Evolutionary conservation across 2,888 invertebrate species (phyloP).

Genomic region (Pseudococcus longispinus): DNA sequence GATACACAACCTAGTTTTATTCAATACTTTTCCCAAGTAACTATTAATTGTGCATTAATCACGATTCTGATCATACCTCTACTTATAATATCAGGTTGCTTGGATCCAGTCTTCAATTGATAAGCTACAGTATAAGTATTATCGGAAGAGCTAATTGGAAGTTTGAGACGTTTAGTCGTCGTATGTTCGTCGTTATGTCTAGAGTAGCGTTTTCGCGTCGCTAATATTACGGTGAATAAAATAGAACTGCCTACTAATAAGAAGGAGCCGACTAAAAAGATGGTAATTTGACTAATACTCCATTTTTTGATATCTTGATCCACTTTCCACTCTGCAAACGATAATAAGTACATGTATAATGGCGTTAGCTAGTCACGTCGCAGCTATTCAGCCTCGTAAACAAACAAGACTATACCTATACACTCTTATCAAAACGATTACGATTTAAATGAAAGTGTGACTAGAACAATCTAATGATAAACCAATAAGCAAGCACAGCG

Average conservation of each 20-base stretch:
- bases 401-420: background rate
- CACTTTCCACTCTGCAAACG: slow-evolving; percentile 51
- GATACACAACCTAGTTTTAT: background rate
- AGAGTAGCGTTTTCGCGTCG: slow-evolving; percentile 69
- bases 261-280: slow-evolving; percentile 71
- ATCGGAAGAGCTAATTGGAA: slow-evolving; percentile 63
- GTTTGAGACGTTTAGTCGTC: slow-evolving; percentile 61
- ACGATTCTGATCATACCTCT: slow-evolving; percentile 62
- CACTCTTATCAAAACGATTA: slow-evolving; percentile 16
- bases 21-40: background rate
- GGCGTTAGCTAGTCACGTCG: background rate
- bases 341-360: background rate
- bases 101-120: slow-evolving; percentile 76
- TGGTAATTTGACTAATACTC: slow-evolving; percentile 75
- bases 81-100: slow-evolving; percentile 80
- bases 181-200: background rate
- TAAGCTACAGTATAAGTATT: slow-evolving; percentile 86
- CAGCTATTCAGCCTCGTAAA: background rate
- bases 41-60: background rate
- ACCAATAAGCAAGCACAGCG: background rate
- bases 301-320: slow-evolving; percentile 69
- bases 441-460: background rate
- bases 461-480: background rate
- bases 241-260: slow-evolving; percentile 72
- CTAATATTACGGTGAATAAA: slow-evolving; percentile 71